A percentile compares a stretch with the other conserved stretches of the same genome.
Conservation (phyloP, 2,113 vertebrate species). For the Phrynosoma platyrhinos region DNA sequence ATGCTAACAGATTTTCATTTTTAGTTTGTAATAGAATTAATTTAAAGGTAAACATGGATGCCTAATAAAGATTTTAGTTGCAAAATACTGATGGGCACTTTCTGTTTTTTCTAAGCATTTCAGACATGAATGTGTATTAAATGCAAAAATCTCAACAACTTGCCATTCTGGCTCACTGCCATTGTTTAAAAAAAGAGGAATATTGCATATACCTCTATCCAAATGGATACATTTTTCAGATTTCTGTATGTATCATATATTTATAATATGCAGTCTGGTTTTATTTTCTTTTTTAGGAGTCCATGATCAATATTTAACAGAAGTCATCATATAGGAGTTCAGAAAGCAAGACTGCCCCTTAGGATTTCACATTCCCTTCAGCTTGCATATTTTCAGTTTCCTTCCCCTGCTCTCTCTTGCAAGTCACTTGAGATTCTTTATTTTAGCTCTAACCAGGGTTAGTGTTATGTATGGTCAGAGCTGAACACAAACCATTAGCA, state of each 20-base stretch:
- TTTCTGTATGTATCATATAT: neutral
- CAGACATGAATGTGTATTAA: neutral
- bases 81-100: neutral
- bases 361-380: neutral
- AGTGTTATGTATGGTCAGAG: neutral
- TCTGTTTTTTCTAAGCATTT: neutral
- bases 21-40: neutral
- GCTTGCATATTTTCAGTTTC: neutral
- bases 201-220: neutral
- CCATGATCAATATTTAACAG: neutral
- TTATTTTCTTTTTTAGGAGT: neutral
- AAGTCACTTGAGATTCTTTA: neutral
- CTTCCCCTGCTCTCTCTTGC: neutral
- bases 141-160: neutral
- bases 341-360: neutral
- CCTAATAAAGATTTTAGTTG: neutral
- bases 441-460: neutral
- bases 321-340: neutral
- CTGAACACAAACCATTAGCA: neutral
- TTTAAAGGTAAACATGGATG: conserved; percentile 1
- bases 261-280: neutral
- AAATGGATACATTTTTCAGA: neutral
- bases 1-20: conserved; percentile 26
- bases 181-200: neutral
- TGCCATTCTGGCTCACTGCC: neutral